These are phyloP conservation scores for Norana najaformis DNA, from an alignment of 2,888 invertebrate genomes.

Conservation along the genomic window DNA sequence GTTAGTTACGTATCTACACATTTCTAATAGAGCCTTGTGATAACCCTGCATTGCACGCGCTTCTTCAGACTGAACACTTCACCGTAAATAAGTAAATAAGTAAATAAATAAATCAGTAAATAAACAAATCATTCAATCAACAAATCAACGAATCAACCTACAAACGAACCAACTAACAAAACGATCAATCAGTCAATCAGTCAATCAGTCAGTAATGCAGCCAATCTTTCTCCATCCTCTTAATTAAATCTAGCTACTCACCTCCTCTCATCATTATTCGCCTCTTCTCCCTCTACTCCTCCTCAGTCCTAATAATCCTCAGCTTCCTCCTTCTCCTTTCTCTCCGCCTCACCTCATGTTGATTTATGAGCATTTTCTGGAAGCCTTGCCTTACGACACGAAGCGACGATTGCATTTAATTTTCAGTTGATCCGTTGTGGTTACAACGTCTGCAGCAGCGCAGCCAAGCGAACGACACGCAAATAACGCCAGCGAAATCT, in stretches of 20 bases:
- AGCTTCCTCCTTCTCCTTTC: too few relatives aligned
- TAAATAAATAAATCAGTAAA: neutral
- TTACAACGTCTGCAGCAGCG: neutral
- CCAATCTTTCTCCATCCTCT: neutral
- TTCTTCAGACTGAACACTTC: neutral
- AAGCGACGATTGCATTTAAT: neutral
- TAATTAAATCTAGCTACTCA: neutral
- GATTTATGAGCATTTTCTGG: neutral
- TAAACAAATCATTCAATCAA: neutral
- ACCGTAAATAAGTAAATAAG: neutral
- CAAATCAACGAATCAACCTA: neutral
- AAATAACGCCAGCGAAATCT: neutral
- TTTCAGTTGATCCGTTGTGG: neutral
- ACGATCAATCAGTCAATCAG: neutral
- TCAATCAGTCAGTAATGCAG: neutral
- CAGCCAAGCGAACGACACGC: neutral
- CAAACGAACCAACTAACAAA: neutral
- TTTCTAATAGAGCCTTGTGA: neutral
- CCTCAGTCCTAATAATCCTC: too few relatives aligned
- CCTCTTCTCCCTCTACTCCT: neutral
- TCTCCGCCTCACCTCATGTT: neutral
- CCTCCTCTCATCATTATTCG: neutral
- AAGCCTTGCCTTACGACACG: neutral
- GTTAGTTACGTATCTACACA: neutral
- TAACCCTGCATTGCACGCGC: too few relatives aligned